Evolutionary conservation across 2,113 vertebrate genomes (phyloP).

Genomic region (Osmerus eperlanus): DNA sequence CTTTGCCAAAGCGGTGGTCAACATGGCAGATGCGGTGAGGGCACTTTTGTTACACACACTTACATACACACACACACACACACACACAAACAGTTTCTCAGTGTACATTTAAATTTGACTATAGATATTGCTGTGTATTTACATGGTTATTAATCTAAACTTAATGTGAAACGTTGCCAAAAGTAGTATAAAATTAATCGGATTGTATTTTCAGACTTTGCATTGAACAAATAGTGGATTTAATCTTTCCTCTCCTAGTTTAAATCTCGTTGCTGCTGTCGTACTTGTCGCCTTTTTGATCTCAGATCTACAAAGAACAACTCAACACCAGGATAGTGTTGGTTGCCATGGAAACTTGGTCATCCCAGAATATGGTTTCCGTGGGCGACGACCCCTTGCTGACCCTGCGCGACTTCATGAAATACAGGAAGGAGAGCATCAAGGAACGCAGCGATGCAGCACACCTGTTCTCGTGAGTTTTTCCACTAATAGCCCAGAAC

Average conservation of each 20-base stretch:
- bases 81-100: background rate
- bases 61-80: background rate
- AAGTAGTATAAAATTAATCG: too few relatives aligned
- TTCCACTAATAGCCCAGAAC: background rate
- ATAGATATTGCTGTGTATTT: too few relatives aligned
- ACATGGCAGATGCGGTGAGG: constrained; percentile 92
- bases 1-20: constrained; percentile 96
- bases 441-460: constrained; percentile 83
- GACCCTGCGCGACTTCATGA: constrained; percentile 87
- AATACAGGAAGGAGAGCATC: constrained; percentile 85
- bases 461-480: constrained; percentile 92
- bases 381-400: constrained; percentile 85
- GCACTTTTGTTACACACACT: background rate
- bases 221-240: background rate
- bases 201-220: too few relatives aligned
- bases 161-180: too few relatives aligned
- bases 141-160: too few relatives aligned
- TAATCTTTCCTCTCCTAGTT: background rate
- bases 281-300: constrained; percentile 16
- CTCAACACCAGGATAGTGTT: constrained; percentile 94
- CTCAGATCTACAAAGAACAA: constrained; percentile 95
- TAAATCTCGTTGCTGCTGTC: background rate
- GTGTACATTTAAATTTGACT: background rate
- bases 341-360: constrained; percentile 98
- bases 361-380: constrained; percentile 84